Evolutionary conservation across 2,888 invertebrate genomes (phyloP).

Genomic region (Lasiommata megera): DNA sequence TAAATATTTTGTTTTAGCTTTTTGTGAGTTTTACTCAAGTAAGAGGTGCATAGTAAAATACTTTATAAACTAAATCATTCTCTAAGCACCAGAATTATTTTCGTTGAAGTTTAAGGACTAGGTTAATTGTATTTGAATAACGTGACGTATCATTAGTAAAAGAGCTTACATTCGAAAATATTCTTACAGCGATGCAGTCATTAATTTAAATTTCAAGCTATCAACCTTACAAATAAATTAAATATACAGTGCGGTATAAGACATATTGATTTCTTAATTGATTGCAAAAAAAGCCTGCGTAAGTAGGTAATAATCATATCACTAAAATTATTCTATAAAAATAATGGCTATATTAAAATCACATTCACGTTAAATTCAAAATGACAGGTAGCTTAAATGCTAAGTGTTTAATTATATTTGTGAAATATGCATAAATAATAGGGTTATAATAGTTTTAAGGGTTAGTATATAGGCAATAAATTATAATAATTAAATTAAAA

Average conservation of each 20-base stretch:
- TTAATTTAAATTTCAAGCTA: too few relatives aligned
- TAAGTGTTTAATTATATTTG: conserved; percentile 6
- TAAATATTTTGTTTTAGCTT: too few relatives aligned
- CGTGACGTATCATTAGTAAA: too few relatives aligned
- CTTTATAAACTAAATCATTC: not conserved
- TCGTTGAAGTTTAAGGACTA: not conserved
- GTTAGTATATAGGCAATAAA: too few relatives aligned
- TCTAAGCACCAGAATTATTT: not conserved
- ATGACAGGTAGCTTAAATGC: conserved; percentile 1
- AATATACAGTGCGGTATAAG: too few relatives aligned
- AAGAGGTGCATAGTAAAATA: not conserved
- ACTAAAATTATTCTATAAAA: conserved; percentile 27
- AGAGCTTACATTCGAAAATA: too few relatives aligned
- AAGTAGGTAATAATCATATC: conserved; percentile 2
- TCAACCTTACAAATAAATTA: too few relatives aligned
- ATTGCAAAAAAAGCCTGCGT: not conserved
- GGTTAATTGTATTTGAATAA: too few relatives aligned
- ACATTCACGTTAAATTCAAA: conserved; percentile 17
- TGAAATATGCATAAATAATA: not conserved
- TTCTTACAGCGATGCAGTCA: too few relatives aligned
- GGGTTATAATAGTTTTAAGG: too few relatives aligned
- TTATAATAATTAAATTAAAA: too few relatives aligned
- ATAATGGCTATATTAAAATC: conserved; percentile 24
- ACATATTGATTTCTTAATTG: not conserved
- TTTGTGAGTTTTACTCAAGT: not conserved